phyloP scores from a whole-genome alignment of 2,888 invertebrate genomes.

The Crossocerus cetratus region DNA sequence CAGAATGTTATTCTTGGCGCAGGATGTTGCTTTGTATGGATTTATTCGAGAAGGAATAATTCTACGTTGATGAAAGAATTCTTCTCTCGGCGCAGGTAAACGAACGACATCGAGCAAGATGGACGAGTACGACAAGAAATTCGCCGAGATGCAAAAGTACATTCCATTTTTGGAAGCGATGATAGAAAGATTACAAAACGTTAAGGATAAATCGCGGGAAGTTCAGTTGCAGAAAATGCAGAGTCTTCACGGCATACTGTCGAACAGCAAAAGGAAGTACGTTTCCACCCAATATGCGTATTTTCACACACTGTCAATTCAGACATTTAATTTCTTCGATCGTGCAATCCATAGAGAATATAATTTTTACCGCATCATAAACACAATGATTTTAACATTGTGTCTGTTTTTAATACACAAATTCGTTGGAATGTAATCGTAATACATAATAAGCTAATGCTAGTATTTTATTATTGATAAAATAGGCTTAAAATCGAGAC shows the following conservation, averaged over 20 bases:
- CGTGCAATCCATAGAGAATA: too few relatives aligned
- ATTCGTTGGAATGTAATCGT: too few relatives aligned
- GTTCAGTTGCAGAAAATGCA: constrained; percentile 83
- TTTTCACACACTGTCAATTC: too few relatives aligned
- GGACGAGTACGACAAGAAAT: constrained; percentile 81
- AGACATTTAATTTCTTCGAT: too few relatives aligned
- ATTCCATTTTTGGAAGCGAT: constrained; percentile 86
- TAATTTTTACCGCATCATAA: too few relatives aligned
- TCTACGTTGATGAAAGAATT: constrained; percentile 33
- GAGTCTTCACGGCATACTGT: constrained; percentile 81
- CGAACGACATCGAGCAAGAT: constrained; percentile 52
- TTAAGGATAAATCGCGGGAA: constrained; percentile 78
- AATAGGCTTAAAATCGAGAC: constrained; percentile 84
- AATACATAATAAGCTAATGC: too few relatives aligned
- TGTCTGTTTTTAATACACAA: too few relatives aligned
- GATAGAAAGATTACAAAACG: constrained; percentile 82
- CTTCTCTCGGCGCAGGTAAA: constrained; percentile 47
- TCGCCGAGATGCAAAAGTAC: constrained; percentile 83
- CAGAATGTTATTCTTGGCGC: too few relatives aligned
- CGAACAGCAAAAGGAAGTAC: constrained; percentile 82
- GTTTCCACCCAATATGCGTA: constrained; percentile 52
- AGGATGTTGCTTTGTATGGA: too few relatives aligned
- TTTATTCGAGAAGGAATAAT: not conserved
- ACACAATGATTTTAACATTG: too few relatives aligned
- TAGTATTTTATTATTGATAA: constrained; percentile 58